These are phyloP conservation scores for Micrasema longulum DNA, from an alignment of 1,140 invertebrate genomes.

Conservation along the genomic window DNA sequence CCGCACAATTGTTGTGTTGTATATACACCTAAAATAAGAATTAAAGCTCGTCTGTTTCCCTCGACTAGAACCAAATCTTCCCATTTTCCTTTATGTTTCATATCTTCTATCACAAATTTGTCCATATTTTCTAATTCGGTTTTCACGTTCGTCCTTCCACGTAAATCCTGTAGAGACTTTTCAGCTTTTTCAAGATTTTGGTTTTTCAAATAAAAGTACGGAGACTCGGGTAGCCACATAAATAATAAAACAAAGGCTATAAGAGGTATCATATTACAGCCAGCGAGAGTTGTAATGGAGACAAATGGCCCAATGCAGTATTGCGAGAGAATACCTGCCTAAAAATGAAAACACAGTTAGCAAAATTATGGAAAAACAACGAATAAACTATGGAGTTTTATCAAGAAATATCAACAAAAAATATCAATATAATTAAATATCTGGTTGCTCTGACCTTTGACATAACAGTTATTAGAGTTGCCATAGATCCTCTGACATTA, in stretches of 20 bases:
- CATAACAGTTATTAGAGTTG: constrained; percentile 76
- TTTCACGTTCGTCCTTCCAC: constrained; percentile 70
- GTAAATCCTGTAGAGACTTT: constrained; percentile 71
- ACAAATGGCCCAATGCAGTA: constrained; percentile 75
- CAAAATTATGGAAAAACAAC: too few species aligned
- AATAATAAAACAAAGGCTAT: constrained; percentile 74
- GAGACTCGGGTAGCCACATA: constrained; percentile 82
- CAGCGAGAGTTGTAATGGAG: constrained; percentile 69
- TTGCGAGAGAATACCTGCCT: constrained; percentile 76
- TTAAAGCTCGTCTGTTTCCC: constrained; percentile 74
- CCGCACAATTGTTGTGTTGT: constrained; percentile 82
- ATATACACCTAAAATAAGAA: constrained; percentile 74
- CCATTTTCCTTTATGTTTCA: constrained; percentile 68
- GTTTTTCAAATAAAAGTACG: constrained; percentile 75
- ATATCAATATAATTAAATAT: neutral
- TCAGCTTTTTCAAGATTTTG: constrained; percentile 72
- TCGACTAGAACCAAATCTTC: constrained; percentile 69
- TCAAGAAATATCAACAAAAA: too few species aligned
- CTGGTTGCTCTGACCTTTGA: constrained; percentile 61
- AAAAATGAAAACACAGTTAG: constrained; percentile 59
- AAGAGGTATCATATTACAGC: constrained; percentile 70
- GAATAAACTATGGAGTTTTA: neutral
- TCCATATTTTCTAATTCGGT: constrained; percentile 74
- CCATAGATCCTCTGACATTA: constrained; percentile 77
- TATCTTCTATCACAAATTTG: constrained; percentile 69